phyloP scores from a whole-genome alignment of 2,113 vertebrate genomes.

The Mesembrinibis cayennensis region DNA sequence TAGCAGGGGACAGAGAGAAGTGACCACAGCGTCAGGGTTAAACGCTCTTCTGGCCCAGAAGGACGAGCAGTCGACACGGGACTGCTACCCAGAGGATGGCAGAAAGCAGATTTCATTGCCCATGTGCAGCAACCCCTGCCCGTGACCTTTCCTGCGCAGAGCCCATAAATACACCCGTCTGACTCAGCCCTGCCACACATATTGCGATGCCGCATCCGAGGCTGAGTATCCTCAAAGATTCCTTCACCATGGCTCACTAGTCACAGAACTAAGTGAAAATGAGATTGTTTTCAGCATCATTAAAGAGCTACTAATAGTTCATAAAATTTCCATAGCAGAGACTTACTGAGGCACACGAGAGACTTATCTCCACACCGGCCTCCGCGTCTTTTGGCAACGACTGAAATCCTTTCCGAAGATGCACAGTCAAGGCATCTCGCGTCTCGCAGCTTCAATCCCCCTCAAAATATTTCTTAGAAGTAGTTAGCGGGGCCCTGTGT shows the following conservation, averaged over 20 bases:
- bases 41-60: background rate
- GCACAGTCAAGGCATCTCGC: fast-evolving
- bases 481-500: background rate
- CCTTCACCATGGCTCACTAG: background rate
- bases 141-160: background rate
- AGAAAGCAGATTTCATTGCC: background rate
- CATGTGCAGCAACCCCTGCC: background rate
- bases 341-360: background rate
- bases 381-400: fast-evolving
- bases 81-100: background rate
- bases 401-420: background rate
- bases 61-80: fast-evolving
- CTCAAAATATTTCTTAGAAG: background rate
- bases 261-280: background rate
- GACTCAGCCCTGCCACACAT: background rate
- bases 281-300: slow-evolving; percentile 13
- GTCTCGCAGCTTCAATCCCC: background rate
- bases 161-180: background rate
- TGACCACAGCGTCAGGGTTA: fast-evolving
- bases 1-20: background rate
- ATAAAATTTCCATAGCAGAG: background rate
- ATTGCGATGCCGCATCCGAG: background rate
- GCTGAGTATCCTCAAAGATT: background rate
- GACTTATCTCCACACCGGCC: background rate
- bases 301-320: background rate